Conservation (phyloP, 1,140 invertebrate species). For the Aphaenogaster rudis region DNA sequence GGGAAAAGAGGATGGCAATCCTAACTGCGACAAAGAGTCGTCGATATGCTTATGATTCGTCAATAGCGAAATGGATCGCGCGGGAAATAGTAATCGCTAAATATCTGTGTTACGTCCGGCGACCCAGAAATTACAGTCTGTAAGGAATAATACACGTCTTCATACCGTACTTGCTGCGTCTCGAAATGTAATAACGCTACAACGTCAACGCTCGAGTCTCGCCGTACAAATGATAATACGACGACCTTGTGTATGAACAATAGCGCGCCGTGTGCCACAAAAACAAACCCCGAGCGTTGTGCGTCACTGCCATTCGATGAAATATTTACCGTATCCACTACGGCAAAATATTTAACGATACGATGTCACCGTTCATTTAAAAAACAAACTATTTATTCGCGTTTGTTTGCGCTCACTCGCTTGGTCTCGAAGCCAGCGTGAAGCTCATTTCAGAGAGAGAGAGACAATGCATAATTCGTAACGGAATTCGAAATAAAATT, state of each 20-base stretch:
- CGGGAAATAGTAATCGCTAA: too few relatives aligned
- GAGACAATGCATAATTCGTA: not conserved
- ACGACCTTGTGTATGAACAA: not conserved
- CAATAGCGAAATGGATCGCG: too few relatives aligned
- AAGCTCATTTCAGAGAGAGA: not conserved
- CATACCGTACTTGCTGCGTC: not conserved
- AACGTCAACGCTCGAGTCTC: not conserved
- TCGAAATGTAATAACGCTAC: not conserved
- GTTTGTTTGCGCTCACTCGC: not conserved
- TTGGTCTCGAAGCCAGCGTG: not conserved
- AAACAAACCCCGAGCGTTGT: not conserved
- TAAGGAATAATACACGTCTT: not conserved
- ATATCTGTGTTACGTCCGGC: too few relatives aligned
- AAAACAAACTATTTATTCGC: not conserved
- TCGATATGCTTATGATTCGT: too few relatives aligned
- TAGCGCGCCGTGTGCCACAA: not conserved
- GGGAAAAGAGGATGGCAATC: too few relatives aligned
- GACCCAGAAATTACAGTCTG: too few relatives aligned
- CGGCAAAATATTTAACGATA: constrained; percentile 1
- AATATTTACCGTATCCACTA: constrained; percentile 2
- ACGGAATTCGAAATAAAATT: not conserved
- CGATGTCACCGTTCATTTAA: not conserved
- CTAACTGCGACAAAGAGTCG: too few relatives aligned
- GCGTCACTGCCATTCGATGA: not conserved
- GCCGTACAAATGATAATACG: not conserved